A percentile compares a stretch with the other conserved stretches of the same genome.
phyloP scores from a whole-genome alignment of 1,140 invertebrate species.

The Diabrotica undecimpunctata region DNA sequence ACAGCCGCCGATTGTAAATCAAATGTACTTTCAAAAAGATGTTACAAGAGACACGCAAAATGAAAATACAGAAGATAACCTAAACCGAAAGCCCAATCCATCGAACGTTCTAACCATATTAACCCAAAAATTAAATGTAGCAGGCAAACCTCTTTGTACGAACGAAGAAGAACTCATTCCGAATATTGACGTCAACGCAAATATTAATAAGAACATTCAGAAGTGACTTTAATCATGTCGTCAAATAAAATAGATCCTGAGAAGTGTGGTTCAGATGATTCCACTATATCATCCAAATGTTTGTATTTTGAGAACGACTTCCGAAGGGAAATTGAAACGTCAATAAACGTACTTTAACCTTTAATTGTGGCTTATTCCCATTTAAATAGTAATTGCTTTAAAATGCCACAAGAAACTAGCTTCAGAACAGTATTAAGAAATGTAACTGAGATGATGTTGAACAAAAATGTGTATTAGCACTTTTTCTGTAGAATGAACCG shows the following conservation, averaged over 20 bases:
- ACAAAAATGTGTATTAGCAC: too few relatives aligned
- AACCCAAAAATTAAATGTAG: not conserved
- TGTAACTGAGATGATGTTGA: too few relatives aligned
- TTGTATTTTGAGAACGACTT: too few relatives aligned
- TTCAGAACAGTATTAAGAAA: too few relatives aligned
- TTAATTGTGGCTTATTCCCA: too few relatives aligned
- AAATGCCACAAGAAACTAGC: too few relatives aligned
- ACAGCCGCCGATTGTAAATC: not conserved
- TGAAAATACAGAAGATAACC: not conserved
- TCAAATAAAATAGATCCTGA: conserved; percentile 25
- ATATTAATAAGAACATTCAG: not conserved
- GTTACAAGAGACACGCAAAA: not conserved
- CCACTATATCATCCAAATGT: conserved; percentile 3
- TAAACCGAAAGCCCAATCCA: not conserved
- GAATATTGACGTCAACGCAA: not conserved
- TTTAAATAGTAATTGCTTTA: too few relatives aligned
- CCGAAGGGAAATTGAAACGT: too few relatives aligned
- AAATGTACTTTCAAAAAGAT: conserved; percentile 2
- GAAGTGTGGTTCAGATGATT: conserved; percentile 36
- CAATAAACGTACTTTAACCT: too few relatives aligned
- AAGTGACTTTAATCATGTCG: not conserved
- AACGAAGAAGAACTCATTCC: conserved; percentile 1
- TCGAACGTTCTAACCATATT: not conserved
- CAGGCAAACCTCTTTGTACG: not conserved
- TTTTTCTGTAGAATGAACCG: too few relatives aligned